Base-by-base conservation (phyloP, 2,797 vertebrate genomes). In the Orientallactaga sibirica region DNA sequence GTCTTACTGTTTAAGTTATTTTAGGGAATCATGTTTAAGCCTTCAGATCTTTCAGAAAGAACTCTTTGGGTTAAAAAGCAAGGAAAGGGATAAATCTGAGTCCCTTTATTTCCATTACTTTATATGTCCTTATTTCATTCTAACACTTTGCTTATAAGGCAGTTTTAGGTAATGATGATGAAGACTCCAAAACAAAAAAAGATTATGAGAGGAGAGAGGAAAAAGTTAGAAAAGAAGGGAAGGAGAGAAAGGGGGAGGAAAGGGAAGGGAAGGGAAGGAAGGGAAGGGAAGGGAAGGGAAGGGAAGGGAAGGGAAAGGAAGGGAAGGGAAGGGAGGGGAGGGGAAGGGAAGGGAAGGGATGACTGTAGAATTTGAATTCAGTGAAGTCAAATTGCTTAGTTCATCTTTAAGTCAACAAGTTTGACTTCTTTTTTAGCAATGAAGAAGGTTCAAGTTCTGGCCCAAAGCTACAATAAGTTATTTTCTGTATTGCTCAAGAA, bases 381-480 rank as follows among this genome's bases (percentile, higher is more conserved):
- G 55, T 58, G 12, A 14, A 14, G 33, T 37, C 33, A 37, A 37
- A 10, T 48, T 48, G 10, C 93, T 73, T 92, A 96, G 82, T 97
- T 96, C 94, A 97, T 95, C 29, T 90, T 96, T 95, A 97, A 97
- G 93, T 96, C 96, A 98, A 98, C 92, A 98, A 90, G 96, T 91
- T 93, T 87, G 8, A 11, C 88, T 96, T 96, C 97, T 86, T 92
- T 71, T 0, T 33, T 93, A 96, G 97, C 92, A 96, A 88, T 79
- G 70, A 90, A 90, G 64, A 90, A 86, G 58, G 43, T 77, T 92
- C 94, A 15, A 91, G 84, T 97, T 91, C 71, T 93, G 86, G 74
- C 86, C 97, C 86, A 96, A 82, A 92, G 70, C 62, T 96, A 92
- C 92, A 96, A 93, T 92, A 37, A 41, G 86, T 94, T 93, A 79